Evolutionary conservation across 2,797 vertebrate species (phyloP).

Genomic region (Rhinatrema bivittatum): DNA sequence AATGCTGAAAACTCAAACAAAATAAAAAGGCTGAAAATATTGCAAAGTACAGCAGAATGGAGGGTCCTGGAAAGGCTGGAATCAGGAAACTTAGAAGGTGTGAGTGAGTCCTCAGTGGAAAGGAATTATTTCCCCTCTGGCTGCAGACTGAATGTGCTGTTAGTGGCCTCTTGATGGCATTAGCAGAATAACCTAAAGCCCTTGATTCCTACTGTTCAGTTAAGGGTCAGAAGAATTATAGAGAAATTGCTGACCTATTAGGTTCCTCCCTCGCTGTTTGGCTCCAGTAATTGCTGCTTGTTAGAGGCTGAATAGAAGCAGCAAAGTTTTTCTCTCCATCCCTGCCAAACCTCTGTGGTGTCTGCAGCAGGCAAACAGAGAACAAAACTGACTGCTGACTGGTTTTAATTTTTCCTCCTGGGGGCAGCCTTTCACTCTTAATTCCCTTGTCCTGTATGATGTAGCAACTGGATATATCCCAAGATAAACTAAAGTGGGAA

Average conservation of each 20-base stretch:
- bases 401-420: background rate
- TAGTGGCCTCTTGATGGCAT: conserved; percentile 38
- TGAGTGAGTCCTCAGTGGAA: background rate
- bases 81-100: background rate
- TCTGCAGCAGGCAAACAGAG: rapidly evolving
- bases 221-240: background rate
- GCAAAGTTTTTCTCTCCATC: background rate
- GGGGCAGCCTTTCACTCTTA: conserved; percentile 2
- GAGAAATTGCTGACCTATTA: background rate
- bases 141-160: background rate
- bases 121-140: background rate
- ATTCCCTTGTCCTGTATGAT: background rate
- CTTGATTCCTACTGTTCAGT: background rate
- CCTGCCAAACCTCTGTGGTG: background rate
- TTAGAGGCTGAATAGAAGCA: background rate
- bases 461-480: no score
- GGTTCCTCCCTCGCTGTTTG: background rate
- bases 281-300: background rate
- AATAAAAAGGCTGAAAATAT: background rate
- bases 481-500: no score
- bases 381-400: rapidly evolving
- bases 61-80: background rate
- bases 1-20: background rate
- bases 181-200: conserved; percentile 12
- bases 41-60: background rate